phyloP scores from a whole-genome alignment of 1,140 invertebrate genomes.

The Cyclargus thomasi region DNA sequence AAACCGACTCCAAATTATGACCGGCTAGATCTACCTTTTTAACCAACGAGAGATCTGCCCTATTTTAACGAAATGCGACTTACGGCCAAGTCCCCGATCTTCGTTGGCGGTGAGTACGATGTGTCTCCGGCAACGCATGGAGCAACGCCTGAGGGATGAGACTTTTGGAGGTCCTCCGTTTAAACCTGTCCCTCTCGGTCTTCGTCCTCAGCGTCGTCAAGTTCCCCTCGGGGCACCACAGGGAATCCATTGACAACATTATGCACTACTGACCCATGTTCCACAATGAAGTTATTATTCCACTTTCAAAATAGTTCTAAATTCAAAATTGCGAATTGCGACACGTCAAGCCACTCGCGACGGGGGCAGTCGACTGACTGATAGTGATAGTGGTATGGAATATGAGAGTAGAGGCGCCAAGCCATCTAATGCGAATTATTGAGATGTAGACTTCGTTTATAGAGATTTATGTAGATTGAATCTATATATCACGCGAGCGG shows the following conservation, averaged over 20 bases:
- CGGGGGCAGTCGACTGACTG: neutral
- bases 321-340: neutral
- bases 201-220: constrained; percentile 45
- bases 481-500: no score
- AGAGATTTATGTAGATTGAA: neutral
- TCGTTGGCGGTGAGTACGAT: constrained; percentile 55
- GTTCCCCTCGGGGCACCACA: constrained; percentile 71
- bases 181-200: constrained; percentile 62
- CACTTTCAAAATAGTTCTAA: neutral
- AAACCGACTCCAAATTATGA: no score
- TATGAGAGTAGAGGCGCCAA: neutral
- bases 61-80: constrained; percentile 43
- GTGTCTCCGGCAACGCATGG: constrained; percentile 43
- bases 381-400: neutral
- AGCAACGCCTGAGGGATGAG: constrained; percentile 57
- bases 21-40: no score
- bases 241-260: constrained; percentile 72
- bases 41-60: neutral
- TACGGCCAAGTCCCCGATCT: constrained; percentile 79
- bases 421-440: neutral
- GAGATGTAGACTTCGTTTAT: neutral
- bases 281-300: no score
- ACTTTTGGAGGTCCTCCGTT: constrained; percentile 59
- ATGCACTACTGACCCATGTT: no score
- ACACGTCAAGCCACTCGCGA: neutral